Evolutionary conservation across 2,888 invertebrate species (phyloP), one percentile per base, ranked within the genome.

Genomic region (Drosophila rubida): DNA sequence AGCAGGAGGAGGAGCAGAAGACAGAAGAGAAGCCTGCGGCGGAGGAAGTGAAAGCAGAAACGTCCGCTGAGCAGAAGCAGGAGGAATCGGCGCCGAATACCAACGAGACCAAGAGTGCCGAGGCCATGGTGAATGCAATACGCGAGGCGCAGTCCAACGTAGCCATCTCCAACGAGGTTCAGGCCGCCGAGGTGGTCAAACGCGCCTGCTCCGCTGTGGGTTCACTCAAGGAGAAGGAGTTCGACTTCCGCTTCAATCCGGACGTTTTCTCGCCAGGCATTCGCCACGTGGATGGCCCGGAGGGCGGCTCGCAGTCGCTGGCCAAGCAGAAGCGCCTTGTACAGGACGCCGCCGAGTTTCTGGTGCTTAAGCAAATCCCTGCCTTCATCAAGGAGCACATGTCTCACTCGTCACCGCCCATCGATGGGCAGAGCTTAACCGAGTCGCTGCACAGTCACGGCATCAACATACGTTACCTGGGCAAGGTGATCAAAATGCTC

Each of bases 191-290:
- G 90, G 96, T 97, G 44, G 97, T 99, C 0, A 95, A 95, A 78
- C 95, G 96, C 68, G 99, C 99, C 2, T 97, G 98, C 6, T 93
- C 95, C 6, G 96, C 97, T 22, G 98, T 99, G 4, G 97, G 97
- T 0, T 99, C 99, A 0, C 94, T 99, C 5, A 97, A 97, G 91
- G 98, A 98, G 80, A 96, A 97, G 0, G 98, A 98, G 92, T 99
- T 99, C 92, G 98, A 98, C 91, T 96, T 99, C 75, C 95, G 98
- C 69, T 99, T 99, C 93, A 99, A 99, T 93, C 98, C 99, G 0
- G 99, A 99, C 93, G 98, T 99, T 69, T 99, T 97, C 93, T 99
- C 99, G 8, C 96, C 97, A 0, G 97, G 97, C 55, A 98, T 99
- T 66, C 94, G 94, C 61, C 98, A 99, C 93, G 94, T 94, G 14